These are phyloP conservation scores for Tapirus indicus DNA, from an alignment of 2,797 vertebrate species.

Conservation along the genomic window DNA sequence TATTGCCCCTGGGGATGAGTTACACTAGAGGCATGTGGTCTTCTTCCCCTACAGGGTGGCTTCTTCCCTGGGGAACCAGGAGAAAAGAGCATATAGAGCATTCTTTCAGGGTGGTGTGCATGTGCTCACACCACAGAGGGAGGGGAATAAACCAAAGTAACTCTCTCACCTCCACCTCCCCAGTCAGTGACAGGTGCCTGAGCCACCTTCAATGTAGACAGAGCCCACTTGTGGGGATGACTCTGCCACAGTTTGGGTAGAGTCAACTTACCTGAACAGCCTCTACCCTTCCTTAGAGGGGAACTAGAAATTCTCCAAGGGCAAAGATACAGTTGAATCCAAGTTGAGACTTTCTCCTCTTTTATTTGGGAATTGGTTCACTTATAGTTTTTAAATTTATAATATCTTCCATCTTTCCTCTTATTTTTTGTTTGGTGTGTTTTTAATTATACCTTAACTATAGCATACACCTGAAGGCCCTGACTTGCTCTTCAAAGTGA, in stretches of 20 bases:
- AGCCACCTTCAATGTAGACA: not conserved
- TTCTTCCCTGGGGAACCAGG: not conserved
- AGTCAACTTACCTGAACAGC: not conserved
- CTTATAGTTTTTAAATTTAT: not conserved
- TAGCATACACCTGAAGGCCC: not conserved
- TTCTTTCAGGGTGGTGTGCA: not conserved
- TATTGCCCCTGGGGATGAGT: not conserved
- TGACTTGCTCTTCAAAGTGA: not conserved
- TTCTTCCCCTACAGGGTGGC: not conserved
- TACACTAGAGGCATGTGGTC: not conserved
- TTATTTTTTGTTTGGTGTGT: not conserved
- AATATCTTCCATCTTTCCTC: too few species aligned
- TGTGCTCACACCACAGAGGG: not conserved
- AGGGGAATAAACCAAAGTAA: not conserved
- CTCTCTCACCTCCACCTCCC: not conserved
- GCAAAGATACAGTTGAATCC: not conserved
- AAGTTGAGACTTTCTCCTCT: not conserved
- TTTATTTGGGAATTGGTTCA: not conserved
- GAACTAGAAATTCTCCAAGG: not conserved
- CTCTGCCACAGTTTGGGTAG: not conserved
- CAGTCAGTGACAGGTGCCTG: not conserved
- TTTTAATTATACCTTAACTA: not conserved
- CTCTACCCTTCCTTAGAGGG: not conserved
- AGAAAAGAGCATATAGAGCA: not conserved
- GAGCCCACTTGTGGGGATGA: not conserved